A percentile compares a stretch with the other conserved stretches of the same genome.
These are phyloP conservation scores for Diceros bicornis DNA, from an alignment of 2,797 vertebrate species.

Conservation along the genomic window DNA sequence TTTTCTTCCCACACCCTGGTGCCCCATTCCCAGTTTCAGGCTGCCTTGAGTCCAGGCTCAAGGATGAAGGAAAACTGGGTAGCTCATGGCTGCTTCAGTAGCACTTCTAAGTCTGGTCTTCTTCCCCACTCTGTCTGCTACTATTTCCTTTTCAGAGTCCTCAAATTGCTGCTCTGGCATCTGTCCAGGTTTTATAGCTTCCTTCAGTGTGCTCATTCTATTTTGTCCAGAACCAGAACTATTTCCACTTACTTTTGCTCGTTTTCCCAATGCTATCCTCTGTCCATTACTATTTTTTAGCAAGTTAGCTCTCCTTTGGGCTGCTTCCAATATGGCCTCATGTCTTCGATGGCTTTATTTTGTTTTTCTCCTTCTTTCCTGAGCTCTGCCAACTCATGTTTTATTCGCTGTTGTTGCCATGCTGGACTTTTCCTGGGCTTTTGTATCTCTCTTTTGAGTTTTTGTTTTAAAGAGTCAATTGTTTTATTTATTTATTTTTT, in stretches of 20 bases:
- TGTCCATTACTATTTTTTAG: neutral
- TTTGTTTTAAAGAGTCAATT: neutral
- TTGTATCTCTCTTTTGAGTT: neutral
- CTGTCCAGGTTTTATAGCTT: neutral
- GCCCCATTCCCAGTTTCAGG: neutral
- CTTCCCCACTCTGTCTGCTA: neutral
- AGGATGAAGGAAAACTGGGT: neutral
- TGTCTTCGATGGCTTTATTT: neutral
- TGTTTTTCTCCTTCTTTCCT: neutral
- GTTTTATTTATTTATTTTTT: neutral
- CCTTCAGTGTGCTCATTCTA: neutral
- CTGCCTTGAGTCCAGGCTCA: neutral
- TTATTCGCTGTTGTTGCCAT: neutral
- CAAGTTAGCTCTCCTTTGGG: neutral
- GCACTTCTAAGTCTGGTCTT: neutral
- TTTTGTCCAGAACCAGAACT: neutral
- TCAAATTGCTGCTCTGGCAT: neutral
- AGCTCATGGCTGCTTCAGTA: neutral
- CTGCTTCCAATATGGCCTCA: neutral
- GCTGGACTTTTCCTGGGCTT: neutral
- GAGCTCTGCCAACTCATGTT: neutral
- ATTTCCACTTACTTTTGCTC: neutral
- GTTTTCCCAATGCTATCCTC: neutral
- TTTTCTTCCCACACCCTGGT: accelerated
- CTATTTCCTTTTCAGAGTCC: neutral